Percentiles rank a stretch among this genome's conserved stretches.
Evolutionary conservation across 2,797 vertebrate species (phyloP).

Genomic region (Hydrolagus colliei): DNA sequence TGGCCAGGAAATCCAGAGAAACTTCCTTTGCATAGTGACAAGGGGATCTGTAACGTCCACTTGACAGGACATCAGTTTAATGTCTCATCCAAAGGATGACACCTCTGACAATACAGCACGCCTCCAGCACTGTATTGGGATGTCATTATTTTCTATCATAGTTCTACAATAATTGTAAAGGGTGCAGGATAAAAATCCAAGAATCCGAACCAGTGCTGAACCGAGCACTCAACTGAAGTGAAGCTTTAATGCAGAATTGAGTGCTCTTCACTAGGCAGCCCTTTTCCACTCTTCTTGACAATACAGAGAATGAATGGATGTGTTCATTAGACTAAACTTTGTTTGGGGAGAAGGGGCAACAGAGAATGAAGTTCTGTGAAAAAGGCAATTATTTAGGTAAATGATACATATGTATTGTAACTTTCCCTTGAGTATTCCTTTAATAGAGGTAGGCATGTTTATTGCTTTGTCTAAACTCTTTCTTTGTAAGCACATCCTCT

Average conservation of each 20-base stretch:
- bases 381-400: not conserved
- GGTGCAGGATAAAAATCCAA: not conserved
- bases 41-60: no score
- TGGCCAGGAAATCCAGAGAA: no score
- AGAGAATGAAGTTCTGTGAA: not conserved
- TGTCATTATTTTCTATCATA: no score
- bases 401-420: not conserved
- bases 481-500: no score
- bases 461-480: not conserved
- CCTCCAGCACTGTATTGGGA: no score
- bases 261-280: not conserved
- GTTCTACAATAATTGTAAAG: no score
- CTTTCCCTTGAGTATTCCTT: not conserved
- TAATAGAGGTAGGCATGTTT: conserved; percentile 22
- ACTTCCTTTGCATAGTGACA: no score
- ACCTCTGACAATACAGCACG: no score
- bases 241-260: not conserved
- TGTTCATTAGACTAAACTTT: no score
- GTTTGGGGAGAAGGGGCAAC: no score
- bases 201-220: not conserved
- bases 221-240: conserved; percentile 3
- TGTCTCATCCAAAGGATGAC: no score
- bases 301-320: not conserved
- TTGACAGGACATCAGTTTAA: no score
- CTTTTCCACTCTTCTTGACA: not conserved